phyloP scores from a whole-genome alignment of 2,797 vertebrate species.

The Tenualosa thibaudeaui region DNA sequence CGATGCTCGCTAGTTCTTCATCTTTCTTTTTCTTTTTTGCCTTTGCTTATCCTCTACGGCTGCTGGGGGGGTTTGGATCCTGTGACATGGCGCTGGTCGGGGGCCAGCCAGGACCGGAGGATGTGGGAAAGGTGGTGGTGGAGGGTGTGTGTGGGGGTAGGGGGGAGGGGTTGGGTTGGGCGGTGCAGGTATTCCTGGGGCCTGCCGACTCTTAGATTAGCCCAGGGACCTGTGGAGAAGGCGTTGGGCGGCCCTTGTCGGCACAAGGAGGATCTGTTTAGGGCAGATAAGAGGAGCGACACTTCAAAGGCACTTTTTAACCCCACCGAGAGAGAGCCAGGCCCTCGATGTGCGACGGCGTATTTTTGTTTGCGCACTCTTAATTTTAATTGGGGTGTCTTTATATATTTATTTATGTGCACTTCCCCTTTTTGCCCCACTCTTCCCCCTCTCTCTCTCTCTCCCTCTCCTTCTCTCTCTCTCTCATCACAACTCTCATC shows the following conservation, averaged over 20 bases:
- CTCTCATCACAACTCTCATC: not conserved
- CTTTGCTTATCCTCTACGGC: not conserved
- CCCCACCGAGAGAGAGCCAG: slow-evolving; percentile 48
- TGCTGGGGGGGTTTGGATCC: slow-evolving; percentile 28
- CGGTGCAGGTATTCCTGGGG: slow-evolving; percentile 42
- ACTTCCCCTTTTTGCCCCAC: not conserved
- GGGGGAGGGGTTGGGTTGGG: slow-evolving; percentile 28
- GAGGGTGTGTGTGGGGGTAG: not conserved
- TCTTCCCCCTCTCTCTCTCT: not conserved
- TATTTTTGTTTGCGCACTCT: slow-evolving; percentile 29
- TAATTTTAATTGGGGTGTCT: slow-evolving; percentile 41
- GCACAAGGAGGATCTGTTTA: slow-evolving; percentile 61
- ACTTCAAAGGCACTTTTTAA: slow-evolving; percentile 62
- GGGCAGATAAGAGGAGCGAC: slow-evolving; percentile 66
- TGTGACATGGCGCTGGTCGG: not conserved
- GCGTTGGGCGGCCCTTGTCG: slow-evolving; percentile 53
- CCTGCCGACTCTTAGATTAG: slow-evolving; percentile 55
- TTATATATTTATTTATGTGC: slow-evolving; percentile 36
- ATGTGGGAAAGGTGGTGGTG: slow-evolving; percentile 16
- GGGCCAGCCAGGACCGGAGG: slow-evolving; percentile 15
- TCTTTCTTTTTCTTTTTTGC: slow-evolving; percentile 20
- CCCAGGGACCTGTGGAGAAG: slow-evolving; percentile 52
- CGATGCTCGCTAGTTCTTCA: slow-evolving; percentile 10
- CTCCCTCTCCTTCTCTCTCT: not conserved
- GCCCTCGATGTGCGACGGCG: slow-evolving; percentile 8